These are phyloP conservation scores for Rattus norvegicus DNA, from an alignment of 2,113 vertebrate genomes.

Conservation along the genomic window DNA sequence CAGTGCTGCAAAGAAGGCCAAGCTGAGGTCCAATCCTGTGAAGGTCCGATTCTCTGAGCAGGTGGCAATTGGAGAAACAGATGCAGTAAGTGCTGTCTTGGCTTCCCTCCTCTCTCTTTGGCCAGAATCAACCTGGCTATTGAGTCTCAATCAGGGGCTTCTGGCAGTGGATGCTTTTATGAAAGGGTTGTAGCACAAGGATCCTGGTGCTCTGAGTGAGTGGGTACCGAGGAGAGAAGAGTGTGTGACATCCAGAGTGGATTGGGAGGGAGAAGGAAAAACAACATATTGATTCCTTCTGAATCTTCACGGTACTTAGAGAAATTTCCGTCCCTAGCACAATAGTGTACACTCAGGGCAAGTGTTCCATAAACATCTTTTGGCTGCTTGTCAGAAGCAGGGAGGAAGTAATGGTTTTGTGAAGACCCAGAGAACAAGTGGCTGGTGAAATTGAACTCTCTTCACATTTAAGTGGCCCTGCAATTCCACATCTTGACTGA, in stretches of 20 bases:
- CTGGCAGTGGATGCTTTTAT: not conserved
- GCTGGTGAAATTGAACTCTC: slow-evolving; percentile 59
- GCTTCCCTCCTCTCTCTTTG: not conserved
- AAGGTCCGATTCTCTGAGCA: slow-evolving; percentile 99
- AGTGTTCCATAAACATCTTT: slow-evolving; percentile 52
- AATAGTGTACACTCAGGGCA: slow-evolving; percentile 26
- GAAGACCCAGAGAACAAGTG: not conserved
- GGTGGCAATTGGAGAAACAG: slow-evolving; percentile 95
- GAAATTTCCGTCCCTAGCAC: slow-evolving; percentile 7
- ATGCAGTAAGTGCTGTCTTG: slow-evolving; percentile 92
- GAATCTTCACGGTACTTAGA: slow-evolving; percentile 39
- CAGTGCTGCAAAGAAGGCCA: slow-evolving; percentile 98
- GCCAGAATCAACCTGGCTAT: not conserved
- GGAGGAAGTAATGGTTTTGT: slow-evolving; percentile 67
- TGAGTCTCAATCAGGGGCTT: not conserved
- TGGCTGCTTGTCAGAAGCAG: slow-evolving; percentile 61
- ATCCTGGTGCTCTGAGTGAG: not conserved
- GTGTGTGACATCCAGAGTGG: not conserved
- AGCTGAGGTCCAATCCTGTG: slow-evolving; percentile 94
- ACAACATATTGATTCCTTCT: slow-evolving; percentile 2
- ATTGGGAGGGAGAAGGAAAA: not conserved
- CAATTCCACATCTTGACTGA: slow-evolving; percentile 33
- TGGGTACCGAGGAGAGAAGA: not conserved
- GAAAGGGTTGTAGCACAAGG: not conserved
- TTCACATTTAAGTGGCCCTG: slow-evolving; percentile 47